A percentile compares a stretch with the other conserved stretches of the same genome.
These are phyloP conservation scores for Alcis repandata DNA, from an alignment of 2,888 invertebrate species.

Conservation along the genomic window DNA sequence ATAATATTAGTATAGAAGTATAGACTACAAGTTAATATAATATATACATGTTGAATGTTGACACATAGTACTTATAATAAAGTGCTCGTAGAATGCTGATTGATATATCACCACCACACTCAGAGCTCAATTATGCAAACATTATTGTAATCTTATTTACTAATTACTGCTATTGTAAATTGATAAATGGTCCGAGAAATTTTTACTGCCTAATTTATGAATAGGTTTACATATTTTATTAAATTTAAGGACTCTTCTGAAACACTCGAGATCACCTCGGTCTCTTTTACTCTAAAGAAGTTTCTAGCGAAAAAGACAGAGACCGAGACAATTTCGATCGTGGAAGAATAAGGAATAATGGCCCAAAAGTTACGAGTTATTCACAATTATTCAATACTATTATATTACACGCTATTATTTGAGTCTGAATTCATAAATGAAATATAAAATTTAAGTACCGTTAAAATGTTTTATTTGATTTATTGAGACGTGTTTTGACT, in stretches of 20 bases:
- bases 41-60: too few relatives aligned
- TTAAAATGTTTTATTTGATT: slow-evolving; percentile 27
- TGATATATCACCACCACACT: slow-evolving; percentile 16
- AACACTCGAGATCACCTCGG: neutral
- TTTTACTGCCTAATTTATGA: slow-evolving; percentile 66
- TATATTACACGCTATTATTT: slow-evolving; percentile 34
- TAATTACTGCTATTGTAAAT: slow-evolving; percentile 54
- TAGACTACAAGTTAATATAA: too few relatives aligned
- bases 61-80: too few relatives aligned
- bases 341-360: neutral
- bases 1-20: too few relatives aligned
- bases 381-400: slow-evolving; percentile 34
- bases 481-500: slow-evolving; percentile 11
- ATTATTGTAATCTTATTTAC: slow-evolving; percentile 30
- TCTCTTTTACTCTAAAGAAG: neutral
- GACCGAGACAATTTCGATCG: neutral
- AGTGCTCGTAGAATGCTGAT: slow-evolving; percentile 12
- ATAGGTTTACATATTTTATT: slow-evolving; percentile 70
- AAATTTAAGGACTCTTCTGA: slow-evolving; percentile 43
- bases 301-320: neutral
- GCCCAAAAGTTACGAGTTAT: slow-evolving; percentile 55
- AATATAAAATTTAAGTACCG: slow-evolving; percentile 35
- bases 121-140: slow-evolving; percentile 22
- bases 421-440: slow-evolving; percentile 44
- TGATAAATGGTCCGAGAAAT: slow-evolving; percentile 66